Base-by-base conservation (phyloP, 2,113 vertebrate species). In the Mus pahari region DNA sequence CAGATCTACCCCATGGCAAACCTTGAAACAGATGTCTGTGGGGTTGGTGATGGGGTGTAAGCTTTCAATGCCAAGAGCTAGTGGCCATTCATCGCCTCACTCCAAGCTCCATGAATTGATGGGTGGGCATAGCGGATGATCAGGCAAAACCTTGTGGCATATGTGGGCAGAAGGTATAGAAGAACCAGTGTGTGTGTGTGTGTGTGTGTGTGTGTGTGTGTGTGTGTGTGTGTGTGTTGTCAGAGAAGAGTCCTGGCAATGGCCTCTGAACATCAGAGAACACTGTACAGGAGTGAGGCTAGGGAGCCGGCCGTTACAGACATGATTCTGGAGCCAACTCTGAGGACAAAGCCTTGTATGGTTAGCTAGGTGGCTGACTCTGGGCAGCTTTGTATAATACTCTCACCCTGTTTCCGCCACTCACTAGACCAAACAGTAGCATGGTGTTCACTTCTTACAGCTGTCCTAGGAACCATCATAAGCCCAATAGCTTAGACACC, bases 91-190 rank as follows among this genome's bases (percentile, higher is more conserved):
- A 2, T n/a, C 39, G 22, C 7, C 64, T 70, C 68, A 13, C 3
- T 1, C 9, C 8, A 50, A 74, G 62, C 62, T 58, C 87, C 26
- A 4, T 2, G 75, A 84, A 39, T 19, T n/a, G 75, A 12, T 4
- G 28, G 48, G 16, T 45, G 36, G 83, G 31, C 36, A 55, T 0
- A 36, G 71, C 3, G n/a, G 79, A n/a, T 0, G 20, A 70, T 28
- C 60, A 9, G 4, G 20, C 39, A 68, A 66, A 75, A 3, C 7
- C 62, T 31, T 22, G 39, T 10, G 36, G 28, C 16, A 12, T 31
- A 26, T 0, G 19, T 2, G 7, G 64, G 58, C 17, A 75, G 17
- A 73, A 11, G 68, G 39, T 0, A 0, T 45, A 36, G 88, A 42
- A 50, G 89, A 73, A 20, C 31, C 26, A 5, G 58, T 5, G n/a